Evolutionary conservation across 1,140 invertebrate genomes (phyloP).

Genomic region (Holotrichia oblita): DNA sequence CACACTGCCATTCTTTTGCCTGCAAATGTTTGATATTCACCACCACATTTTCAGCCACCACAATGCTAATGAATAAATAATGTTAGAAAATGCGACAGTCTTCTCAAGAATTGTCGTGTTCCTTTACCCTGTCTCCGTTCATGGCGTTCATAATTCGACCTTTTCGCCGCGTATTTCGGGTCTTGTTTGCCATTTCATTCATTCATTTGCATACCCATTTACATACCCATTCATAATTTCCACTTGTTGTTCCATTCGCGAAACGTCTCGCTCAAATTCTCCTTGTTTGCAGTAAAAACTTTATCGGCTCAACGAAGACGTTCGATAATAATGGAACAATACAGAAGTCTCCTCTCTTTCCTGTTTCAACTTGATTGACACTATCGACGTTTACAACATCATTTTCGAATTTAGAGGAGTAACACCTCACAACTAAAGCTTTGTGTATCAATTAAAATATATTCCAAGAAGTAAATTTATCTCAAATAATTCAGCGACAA

Average conservation of each 20-base stretch:
- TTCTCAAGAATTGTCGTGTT: background rate
- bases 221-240: slow-evolving; percentile 4
- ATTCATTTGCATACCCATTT: slow-evolving; percentile 17
- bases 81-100: background rate
- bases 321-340: background rate
- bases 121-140: background rate
- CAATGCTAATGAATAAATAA: background rate
- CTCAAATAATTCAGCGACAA: too few relatives aligned
- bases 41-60: background rate
- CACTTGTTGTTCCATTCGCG: slow-evolving; percentile 15
- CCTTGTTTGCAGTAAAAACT: background rate
- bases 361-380: background rate
- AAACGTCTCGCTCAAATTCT: background rate
- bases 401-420: background rate
- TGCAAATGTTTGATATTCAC: background rate
- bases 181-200: background rate
- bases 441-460: too few relatives aligned
- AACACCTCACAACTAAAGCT: too few relatives aligned
- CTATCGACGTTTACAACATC: background rate
- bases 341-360: background rate
- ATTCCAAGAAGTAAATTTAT: too few relatives aligned
- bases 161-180: background rate
- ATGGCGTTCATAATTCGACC: background rate
- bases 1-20: background rate
- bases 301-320: background rate